These are phyloP conservation scores for Tiaroga cobitis DNA, from an alignment of 2,797 vertebrate genomes.

Conservation along the genomic window DNA sequence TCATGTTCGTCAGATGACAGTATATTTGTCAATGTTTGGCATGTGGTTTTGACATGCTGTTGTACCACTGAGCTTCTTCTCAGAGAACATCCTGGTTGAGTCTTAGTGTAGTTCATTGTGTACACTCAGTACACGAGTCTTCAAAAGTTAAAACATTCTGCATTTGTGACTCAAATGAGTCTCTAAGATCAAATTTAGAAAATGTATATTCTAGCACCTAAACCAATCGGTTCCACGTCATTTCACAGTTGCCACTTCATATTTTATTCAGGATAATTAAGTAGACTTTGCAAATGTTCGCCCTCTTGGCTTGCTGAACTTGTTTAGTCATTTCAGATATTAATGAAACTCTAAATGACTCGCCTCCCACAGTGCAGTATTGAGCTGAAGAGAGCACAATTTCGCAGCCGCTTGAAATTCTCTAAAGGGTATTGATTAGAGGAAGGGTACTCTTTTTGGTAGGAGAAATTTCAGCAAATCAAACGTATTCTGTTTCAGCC, in stretches of 20 bases:
- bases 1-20: constrained; percentile 27
- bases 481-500: constrained; percentile 73
- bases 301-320: constrained; percentile 57
- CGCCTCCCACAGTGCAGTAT: constrained; percentile 58
- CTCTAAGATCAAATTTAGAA: constrained; percentile 42
- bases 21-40: constrained; percentile 5
- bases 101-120: constrained; percentile 45
- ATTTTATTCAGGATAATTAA: constrained; percentile 67
- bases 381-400: constrained; percentile 63
- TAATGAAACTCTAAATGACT: constrained; percentile 65
- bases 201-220: constrained; percentile 45
- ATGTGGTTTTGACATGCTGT: background rate
- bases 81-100: constrained; percentile 42
- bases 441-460: constrained; percentile 67
- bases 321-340: constrained; percentile 63
- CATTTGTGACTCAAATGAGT: constrained; percentile 49
- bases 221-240: constrained; percentile 51
- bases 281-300: constrained; percentile 55
- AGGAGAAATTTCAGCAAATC: constrained; percentile 64
- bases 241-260: constrained; percentile 63
- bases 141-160: constrained; percentile 38
- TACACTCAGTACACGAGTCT: constrained; percentile 39
- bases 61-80: constrained; percentile 20
- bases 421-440: constrained; percentile 70
- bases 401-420: constrained; percentile 62